Percentiles rank a stretch among this genome's conserved stretches.
These are phyloP conservation scores for Tachysurus fulvidraco DNA, from an alignment of 2,113 vertebrate species.

Conservation along the genomic window DNA sequence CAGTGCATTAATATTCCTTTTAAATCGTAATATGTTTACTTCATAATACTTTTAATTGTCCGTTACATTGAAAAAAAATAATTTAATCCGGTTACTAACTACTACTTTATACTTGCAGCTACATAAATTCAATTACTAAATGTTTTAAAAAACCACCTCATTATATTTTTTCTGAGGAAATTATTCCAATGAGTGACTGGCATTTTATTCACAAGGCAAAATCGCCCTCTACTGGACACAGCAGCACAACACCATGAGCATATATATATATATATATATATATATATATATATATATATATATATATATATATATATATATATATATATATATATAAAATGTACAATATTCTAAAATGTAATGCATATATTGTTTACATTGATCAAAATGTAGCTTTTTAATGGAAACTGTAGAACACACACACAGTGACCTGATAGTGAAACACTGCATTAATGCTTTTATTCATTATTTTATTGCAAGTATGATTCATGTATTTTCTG, in stretches of 20 bases:
- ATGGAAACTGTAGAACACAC: neutral
- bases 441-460: neutral
- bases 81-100: neutral
- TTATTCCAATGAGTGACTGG: neutral
- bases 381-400: neutral
- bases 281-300: no score
- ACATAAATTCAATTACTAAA: neutral
- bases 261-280: neutral
- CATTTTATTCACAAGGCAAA: neutral
- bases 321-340: no score
- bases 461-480: slow-evolving; percentile 3
- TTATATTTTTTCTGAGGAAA: neutral
- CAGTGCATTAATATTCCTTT: neutral
- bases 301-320: no score
- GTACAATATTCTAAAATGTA: no score
- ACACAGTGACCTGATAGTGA: neutral
- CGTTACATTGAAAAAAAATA: neutral
- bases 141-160: neutral
- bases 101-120: neutral
- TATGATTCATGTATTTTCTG: neutral
- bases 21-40: neutral
- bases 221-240: slow-evolving; percentile 33
- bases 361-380: neutral
- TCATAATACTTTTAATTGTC: no score
- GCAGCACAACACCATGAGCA: neutral